Base-by-base conservation (phyloP, 2,113 vertebrate species). In the Pogonocichla stellata region DNA sequence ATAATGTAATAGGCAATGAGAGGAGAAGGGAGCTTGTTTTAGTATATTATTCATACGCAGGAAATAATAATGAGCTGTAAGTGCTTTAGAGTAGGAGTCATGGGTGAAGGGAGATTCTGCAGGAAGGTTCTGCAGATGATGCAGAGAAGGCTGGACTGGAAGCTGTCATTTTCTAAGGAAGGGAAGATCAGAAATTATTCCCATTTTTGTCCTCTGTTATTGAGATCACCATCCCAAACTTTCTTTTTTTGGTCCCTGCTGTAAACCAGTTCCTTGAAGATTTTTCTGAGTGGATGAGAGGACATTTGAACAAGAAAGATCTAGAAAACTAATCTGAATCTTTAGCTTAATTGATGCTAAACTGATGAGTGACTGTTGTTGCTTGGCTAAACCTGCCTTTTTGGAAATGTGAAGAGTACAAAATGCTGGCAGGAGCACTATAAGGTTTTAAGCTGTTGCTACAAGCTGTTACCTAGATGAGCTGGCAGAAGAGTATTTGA, bases 391-490 rank as follows among this genome's bases (percentile, higher is more conserved):
- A 45, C 48, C 40, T 79, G 36, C n/a, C 62, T 42, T 74, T 86
- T 69, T 69, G 81, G 84, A 81, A 95, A 75, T 47, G 51, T 28
- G 33, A 58, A 73, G 60, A 75, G 36, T 60, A 65, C 36, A 61
- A 45, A 89, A 72, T 57, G 33, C 56, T 95, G 91, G 81, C 86
- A 85, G 31, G 54, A 92, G 33, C 48, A 70, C 26, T 62, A 0
- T 28, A 0, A 79, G 34, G 50, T 65, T 88, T 92, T 91, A 91
- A 81, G 83, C 86, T 92, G 80, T 71, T 87, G 73, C 48, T 79
- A 69, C 94, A 95, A 91, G 78, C 89, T 95, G 94, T 84, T 70
- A 89, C 87, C 91, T 95, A 31, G 45, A 82, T 88, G 60, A 90
- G 36, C 62, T 94, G 87, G 90, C 86, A 94, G 51, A 72, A 84